Evolutionary conservation across 2,113 vertebrate species (phyloP).

Genomic region (Carassius carassius): DNA sequence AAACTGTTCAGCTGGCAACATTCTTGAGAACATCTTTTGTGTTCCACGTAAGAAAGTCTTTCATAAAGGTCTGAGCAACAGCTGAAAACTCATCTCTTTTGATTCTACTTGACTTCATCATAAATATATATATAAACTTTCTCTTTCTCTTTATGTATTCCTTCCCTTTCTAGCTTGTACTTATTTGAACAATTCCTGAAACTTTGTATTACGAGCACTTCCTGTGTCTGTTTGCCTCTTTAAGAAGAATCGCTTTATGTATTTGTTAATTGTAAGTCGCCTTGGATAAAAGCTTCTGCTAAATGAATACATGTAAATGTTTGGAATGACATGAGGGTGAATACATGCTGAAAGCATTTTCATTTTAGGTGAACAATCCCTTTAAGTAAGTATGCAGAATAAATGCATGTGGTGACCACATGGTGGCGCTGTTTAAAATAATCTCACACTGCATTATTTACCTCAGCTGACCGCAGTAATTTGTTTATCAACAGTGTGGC

Average conservation of each 20-base stretch:
- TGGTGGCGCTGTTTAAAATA: constrained; percentile 15
- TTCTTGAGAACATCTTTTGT: neutral
- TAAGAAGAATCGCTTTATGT: no score
- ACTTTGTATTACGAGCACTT: no score
- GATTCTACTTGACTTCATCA: no score
- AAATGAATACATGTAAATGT: no score
- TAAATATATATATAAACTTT: no score
- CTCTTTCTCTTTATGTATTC: no score
- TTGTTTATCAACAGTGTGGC: constrained; percentile 3
- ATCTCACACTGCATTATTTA: neutral
- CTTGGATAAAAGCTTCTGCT: no score
- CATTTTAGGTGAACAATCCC: neutral
- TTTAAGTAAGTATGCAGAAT: neutral
- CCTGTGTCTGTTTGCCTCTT: no score
- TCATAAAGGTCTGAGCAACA: neutral
- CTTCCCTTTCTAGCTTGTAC: no score
- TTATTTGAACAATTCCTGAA: no score
- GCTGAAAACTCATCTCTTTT: no score
- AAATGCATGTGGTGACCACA: constrained; percentile 3
- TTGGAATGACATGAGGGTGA: neutral
- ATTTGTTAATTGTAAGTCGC: no score
- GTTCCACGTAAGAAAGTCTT: neutral
- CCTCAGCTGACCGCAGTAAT: neutral
- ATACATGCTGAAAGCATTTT: neutral
- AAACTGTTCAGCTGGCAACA: neutral